Percentiles rank a stretch among this genome's conserved stretches.
These are phyloP conservation scores for Biston betularia DNA, from an alignment of 2,888 invertebrate genomes.

Conservation along the genomic window DNA sequence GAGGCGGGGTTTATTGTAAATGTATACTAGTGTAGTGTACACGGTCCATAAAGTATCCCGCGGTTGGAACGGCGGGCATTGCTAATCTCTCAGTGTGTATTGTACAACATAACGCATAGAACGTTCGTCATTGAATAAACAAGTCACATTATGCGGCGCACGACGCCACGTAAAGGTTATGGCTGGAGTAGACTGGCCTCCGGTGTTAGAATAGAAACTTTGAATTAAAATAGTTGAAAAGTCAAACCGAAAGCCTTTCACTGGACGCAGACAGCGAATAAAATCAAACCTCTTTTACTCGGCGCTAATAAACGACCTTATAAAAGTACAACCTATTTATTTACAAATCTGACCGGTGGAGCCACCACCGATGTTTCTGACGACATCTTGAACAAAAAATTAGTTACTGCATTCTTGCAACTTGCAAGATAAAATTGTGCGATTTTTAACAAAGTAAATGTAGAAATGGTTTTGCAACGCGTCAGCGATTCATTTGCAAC, in stretches of 20 bases:
- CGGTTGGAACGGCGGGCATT: too few relatives aligned
- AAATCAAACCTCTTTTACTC: slow-evolving; percentile 7
- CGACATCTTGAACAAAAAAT: too few relatives aligned
- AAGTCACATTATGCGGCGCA: not conserved
- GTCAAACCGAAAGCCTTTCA: slow-evolving; percentile 5
- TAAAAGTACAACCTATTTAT: not conserved
- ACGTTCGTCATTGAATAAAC: not conserved
- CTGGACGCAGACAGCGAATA: slow-evolving; percentile 11
- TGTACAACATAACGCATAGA: too few relatives aligned
- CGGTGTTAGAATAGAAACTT: not conserved
- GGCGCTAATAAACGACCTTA: slow-evolving; percentile 4
- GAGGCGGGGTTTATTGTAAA: too few relatives aligned
- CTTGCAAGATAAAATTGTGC: not conserved
- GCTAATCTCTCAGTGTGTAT: too few relatives aligned
- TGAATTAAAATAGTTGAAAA: slow-evolving; percentile 11
- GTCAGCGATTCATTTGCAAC: slow-evolving; percentile 17
- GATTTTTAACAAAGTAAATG: not conserved
- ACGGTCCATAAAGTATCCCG: too few relatives aligned
- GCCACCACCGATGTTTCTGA: not conserved
- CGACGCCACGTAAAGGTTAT: not conserved
- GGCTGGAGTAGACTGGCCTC: not conserved
- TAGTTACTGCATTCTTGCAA: not conserved
- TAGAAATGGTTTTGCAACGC: slow-evolving; percentile 1
- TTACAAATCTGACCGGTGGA: not conserved
- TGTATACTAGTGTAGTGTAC: too few relatives aligned